A percentile compares a stretch with the other conserved stretches of the same genome.
Evolutionary conservation across 30 jellyfish, hydroid and myxozoan genomes (phyloP).

Genomic region (Pelagia noctiluca): DNA sequence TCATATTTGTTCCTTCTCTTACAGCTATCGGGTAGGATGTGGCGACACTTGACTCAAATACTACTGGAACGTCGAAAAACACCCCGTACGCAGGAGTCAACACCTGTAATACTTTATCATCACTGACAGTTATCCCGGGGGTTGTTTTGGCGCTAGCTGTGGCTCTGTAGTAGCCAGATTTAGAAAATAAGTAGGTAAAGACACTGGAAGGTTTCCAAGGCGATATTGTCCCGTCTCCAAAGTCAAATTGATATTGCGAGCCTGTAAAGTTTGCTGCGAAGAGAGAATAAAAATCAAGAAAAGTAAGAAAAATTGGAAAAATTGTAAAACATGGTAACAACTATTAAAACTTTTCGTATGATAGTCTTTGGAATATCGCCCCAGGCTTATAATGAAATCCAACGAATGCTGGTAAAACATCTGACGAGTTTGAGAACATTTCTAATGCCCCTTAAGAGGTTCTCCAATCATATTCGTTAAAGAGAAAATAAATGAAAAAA

Average conservation of each 20-base stretch:
- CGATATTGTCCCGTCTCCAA: constrained; percentile 54
- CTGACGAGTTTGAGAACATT: too few species aligned
- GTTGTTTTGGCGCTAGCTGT: constrained; percentile 16
- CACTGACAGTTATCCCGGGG: background rate
- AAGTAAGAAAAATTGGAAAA: too few species aligned
- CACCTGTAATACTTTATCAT: constrained; percentile 39
- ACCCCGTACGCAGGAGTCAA: constrained; percentile 37
- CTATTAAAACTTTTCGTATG: too few species aligned
- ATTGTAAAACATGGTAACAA: too few species aligned
- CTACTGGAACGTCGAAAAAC: constrained; percentile 7
- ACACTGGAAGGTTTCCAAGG: background rate
- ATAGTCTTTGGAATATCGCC: too few species aligned
- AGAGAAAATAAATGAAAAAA: too few species aligned
- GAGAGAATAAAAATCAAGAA: too few species aligned
- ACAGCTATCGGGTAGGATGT: constrained; percentile 15
- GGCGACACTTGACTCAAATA: constrained; percentile 4
- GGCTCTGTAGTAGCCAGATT: constrained; percentile 51
- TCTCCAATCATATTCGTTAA: too few species aligned
- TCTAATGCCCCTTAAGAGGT: too few species aligned
- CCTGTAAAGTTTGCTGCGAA: background rate
- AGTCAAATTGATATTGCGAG: background rate
- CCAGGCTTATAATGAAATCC: too few species aligned
- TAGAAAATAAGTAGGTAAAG: constrained; percentile 8
- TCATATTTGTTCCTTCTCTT: constrained; percentile 55
- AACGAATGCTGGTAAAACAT: too few species aligned